Percentiles rank a stretch among this genome's conserved stretches.
These are phyloP conservation scores for Heliothis peltigera DNA, from an alignment of 2,888 invertebrate genomes.

Conservation along the genomic window DNA sequence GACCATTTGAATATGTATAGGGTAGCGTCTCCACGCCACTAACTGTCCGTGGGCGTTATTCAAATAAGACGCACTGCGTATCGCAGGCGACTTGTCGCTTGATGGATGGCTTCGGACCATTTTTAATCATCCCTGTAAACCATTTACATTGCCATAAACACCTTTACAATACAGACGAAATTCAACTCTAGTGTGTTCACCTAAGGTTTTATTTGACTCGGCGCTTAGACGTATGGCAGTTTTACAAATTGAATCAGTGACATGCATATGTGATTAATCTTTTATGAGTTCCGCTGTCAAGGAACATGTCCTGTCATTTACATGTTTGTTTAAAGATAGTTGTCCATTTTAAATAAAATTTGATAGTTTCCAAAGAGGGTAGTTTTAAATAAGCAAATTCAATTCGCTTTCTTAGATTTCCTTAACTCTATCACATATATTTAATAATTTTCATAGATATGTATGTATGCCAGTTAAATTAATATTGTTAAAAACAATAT, in stretches of 20 bases:
- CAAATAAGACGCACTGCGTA: conserved; percentile 82
- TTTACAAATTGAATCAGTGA: conserved; percentile 61
- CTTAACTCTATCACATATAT: no score
- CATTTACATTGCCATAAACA: conserved; percentile 39
- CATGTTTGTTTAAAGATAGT: conserved; percentile 43
- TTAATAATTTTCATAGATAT: no score
- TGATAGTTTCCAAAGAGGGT: conserved; percentile 6
- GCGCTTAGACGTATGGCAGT: not conserved
- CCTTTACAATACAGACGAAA: conserved; percentile 30
- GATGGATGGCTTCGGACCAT: conserved; percentile 85
- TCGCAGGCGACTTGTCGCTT: conserved; percentile 81
- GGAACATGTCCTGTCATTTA: conserved; percentile 68
- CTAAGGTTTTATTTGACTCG: conserved; percentile 30
- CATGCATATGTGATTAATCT: conserved; percentile 59
- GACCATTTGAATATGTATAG: not conserved
- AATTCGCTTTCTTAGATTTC: no score
- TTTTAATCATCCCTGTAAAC: conserved; percentile 82
- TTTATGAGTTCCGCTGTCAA: conserved; percentile 72
- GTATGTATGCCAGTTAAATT: no score
- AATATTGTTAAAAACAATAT: conserved; percentile 37
- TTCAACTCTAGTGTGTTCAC: not conserved
- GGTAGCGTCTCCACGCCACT: conserved; percentile 42
- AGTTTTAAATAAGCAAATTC: no score
- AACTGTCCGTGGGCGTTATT: conserved; percentile 73
- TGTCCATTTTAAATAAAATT: conserved; percentile 42